These are phyloP conservation scores for Thaumatotibia leucotreta DNA, from an alignment of 1,140 invertebrate genomes.

Conservation along the genomic window DNA sequence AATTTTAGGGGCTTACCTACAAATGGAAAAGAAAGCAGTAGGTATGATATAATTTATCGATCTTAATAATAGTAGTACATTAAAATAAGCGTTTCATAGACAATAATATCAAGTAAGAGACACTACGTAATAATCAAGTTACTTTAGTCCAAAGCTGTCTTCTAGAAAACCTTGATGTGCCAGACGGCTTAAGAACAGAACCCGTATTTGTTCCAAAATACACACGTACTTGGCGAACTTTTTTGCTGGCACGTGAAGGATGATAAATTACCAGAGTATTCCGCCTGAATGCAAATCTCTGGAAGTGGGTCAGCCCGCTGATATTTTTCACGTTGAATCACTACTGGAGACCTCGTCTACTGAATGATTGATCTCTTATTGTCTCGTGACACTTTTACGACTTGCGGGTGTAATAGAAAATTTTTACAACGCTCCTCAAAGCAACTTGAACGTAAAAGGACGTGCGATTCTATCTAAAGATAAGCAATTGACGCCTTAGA, in stretches of 20 bases:
- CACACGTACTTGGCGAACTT: conserved; percentile 26
- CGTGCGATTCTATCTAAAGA: background rate
- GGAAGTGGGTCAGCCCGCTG: conserved; percentile 63
- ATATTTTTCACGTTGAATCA: conserved; percentile 65
- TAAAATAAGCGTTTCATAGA: background rate
- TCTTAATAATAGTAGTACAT: too few species aligned
- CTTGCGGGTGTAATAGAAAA: conserved; percentile 54
- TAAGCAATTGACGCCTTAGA: background rate
- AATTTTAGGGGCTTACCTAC: background rate
- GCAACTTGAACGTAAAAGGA: background rate
- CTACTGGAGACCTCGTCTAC: conserved; percentile 43
- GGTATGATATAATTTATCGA: too few species aligned
- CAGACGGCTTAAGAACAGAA: conserved; percentile 4
- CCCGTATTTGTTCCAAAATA: conserved; percentile 11
- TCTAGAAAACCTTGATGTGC: background rate
- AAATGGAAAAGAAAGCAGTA: background rate
- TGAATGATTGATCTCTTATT: conserved; percentile 70
- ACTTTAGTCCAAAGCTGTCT: too few species aligned
- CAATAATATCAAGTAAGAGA: too few species aligned
- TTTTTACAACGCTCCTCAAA: conserved; percentile 38
- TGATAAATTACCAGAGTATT: conserved; percentile 61
- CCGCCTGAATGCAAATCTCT: conserved; percentile 68
- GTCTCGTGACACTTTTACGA: conserved; percentile 67
- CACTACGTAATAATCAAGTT: too few species aligned
- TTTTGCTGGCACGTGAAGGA: conserved; percentile 53